Evolutionary conservation across 1,140 invertebrate species (phyloP).

Genomic region (Zaprionus taronus): DNA sequence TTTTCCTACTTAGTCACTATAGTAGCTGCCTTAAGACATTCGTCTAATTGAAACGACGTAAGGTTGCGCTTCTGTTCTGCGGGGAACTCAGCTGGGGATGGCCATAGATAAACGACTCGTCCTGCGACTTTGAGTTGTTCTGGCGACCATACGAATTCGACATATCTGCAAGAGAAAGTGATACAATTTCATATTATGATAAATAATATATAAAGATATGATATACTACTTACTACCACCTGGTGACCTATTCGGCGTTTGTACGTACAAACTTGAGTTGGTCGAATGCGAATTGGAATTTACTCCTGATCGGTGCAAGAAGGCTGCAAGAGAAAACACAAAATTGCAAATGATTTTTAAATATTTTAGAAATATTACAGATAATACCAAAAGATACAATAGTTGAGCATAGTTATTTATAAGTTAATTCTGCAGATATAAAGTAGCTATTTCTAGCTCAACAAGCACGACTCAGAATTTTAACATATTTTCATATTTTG

Average conservation of each 20-base stretch:
- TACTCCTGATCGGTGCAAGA: background rate
- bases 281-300: background rate
- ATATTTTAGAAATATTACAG: too few relatives aligned
- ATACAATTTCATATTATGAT: background rate
- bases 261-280: background rate
- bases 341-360: too few relatives aligned
- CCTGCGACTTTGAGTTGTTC: background rate
- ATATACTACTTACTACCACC: background rate
- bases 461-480: too few relatives aligned
- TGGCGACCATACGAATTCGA: constrained; percentile 3
- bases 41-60: constrained; percentile 39
- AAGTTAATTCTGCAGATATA: too few relatives aligned
- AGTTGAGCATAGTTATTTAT: too few relatives aligned
- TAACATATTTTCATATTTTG: too few relatives aligned
- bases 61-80: constrained; percentile 11
- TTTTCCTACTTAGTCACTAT: background rate
- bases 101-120: constrained; percentile 49
- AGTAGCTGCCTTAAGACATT: background rate
- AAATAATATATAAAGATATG: background rate
- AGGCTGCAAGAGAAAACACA: background rate
- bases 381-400: too few relatives aligned
- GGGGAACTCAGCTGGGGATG: constrained; percentile 39
- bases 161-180: constrained; percentile 10
- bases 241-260: background rate
- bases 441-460: too few relatives aligned